Evolutionary conservation across 1,140 invertebrate genomes (phyloP).

Genomic region (Drosophila kepulauana): DNA sequence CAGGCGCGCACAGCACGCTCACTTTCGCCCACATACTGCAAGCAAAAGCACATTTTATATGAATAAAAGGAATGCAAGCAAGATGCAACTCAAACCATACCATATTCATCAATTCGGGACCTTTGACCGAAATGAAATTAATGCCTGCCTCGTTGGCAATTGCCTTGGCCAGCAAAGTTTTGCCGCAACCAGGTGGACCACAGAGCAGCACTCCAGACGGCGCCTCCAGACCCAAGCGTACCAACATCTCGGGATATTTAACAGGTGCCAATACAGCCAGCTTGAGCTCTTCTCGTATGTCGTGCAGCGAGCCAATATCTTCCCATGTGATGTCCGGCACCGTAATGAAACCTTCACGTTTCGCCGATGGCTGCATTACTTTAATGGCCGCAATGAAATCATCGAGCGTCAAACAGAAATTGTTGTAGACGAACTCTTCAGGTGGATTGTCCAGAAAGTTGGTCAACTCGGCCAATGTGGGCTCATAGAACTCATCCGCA

Average conservation of each 20-base stretch:
- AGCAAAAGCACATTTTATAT: not conserved
- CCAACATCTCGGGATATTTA: slow-evolving; percentile 92
- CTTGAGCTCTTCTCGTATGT: slow-evolving; percentile 95
- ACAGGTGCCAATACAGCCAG: slow-evolving; percentile 97
- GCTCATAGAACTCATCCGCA: slow-evolving; percentile 65
- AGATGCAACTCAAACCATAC: slow-evolving; percentile 83
- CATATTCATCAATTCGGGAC: slow-evolving; percentile 98
- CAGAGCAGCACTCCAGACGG: slow-evolving; percentile 96
- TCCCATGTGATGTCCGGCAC: slow-evolving; percentile 99
- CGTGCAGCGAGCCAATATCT: slow-evolving; percentile 96
- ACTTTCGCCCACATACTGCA: slow-evolving; percentile 99
- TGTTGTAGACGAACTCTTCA: slow-evolving; percentile 72
- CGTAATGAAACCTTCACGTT: slow-evolving; percentile 98
- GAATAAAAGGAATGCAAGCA: not conserved
- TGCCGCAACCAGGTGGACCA: slow-evolving; percentile 97
- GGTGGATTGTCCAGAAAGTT: slow-evolving; percentile 86
- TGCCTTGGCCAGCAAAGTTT: slow-evolving; percentile 96
- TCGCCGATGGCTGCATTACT: slow-evolving; percentile 95
- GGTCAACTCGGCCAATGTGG: slow-evolving; percentile 84
- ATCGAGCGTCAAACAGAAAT: slow-evolving; percentile 89
- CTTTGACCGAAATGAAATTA: slow-evolving; percentile 99
- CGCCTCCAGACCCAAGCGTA: slow-evolving; percentile 90
- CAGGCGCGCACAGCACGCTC: slow-evolving; percentile 97
- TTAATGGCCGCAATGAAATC: slow-evolving; percentile 93
- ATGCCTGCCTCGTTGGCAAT: slow-evolving; percentile 98